Evolutionary conservation across 2,888 invertebrate genomes (phyloP).

Genomic region (Aleiodes testaceus): DNA sequence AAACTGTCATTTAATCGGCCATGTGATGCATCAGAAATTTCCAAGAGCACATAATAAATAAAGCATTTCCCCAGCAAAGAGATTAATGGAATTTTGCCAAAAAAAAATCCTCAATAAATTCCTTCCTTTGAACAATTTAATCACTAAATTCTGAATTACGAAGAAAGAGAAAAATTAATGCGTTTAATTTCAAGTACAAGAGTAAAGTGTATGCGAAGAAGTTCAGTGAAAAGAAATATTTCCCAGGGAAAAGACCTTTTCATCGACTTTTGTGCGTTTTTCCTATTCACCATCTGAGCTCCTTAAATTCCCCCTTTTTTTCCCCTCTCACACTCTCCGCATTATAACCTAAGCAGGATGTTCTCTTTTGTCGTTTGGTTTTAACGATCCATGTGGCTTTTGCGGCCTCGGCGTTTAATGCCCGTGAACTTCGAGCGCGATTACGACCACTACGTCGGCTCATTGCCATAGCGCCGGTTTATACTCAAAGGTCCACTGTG

Average conservation of each 20-base stretch:
- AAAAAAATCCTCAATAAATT: too few species aligned
- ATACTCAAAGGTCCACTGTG: slow-evolving; percentile 33
- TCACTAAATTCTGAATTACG: slow-evolving; percentile 18
- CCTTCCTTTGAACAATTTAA: too few species aligned
- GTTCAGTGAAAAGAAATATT: background rate
- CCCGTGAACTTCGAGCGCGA: slow-evolving; percentile 28
- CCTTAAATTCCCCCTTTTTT: slow-evolving; percentile 13
- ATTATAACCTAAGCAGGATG: slow-evolving; percentile 18
- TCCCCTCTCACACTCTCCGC: background rate
- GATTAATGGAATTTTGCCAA: too few species aligned
- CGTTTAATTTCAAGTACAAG: slow-evolving; percentile 44
- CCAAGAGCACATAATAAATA: too few species aligned
- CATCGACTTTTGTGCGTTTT: slow-evolving; percentile 15
- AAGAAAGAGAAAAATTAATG: slow-evolving; percentile 39
- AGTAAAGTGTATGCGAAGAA: slow-evolving; percentile 17
- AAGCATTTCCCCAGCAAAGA: too few species aligned
- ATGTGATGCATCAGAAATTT: too few species aligned
- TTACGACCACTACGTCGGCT: slow-evolving; percentile 25
- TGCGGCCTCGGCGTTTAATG: slow-evolving; percentile 32
- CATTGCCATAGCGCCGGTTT: slow-evolving; percentile 12
- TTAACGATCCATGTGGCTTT: slow-evolving; percentile 40
- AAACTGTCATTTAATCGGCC: too few species aligned
- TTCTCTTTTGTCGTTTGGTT: slow-evolving; percentile 35
- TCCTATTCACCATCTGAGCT: too few species aligned
- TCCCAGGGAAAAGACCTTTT: background rate